phyloP scores from a whole-genome alignment of 2,888 invertebrate species.

The Polylopha cassiicola region DNA sequence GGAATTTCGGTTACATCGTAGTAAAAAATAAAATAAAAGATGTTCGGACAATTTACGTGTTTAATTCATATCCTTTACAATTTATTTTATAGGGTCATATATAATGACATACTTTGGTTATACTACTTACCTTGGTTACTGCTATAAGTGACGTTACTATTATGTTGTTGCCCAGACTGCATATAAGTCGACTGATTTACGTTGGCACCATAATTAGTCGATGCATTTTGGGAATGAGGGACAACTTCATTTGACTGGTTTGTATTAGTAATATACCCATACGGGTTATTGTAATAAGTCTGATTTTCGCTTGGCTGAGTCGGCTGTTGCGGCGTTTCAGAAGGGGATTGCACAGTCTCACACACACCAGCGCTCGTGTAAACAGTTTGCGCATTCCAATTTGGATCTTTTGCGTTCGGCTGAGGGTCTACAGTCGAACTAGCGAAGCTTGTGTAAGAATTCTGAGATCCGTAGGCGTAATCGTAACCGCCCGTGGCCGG shows the following conservation, averaged over 20 bases:
- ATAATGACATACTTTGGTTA: slow-evolving; percentile 6
- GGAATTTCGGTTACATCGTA: too few relatives aligned
- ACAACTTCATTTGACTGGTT: slow-evolving; percentile 45
- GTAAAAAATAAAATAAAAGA: slow-evolving; percentile 23
- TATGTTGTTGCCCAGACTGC: slow-evolving; percentile 50
- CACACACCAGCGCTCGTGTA: slow-evolving; percentile 71
- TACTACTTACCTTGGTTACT: slow-evolving; percentile 63
- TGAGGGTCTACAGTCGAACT: slow-evolving; percentile 40
- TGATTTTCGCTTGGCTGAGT: slow-evolving; percentile 38
- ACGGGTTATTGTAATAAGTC: slow-evolving; percentile 67
- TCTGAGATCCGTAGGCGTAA: slow-evolving; percentile 80
- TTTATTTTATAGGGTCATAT: slow-evolving; percentile 13
- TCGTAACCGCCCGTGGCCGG: slow-evolving; percentile 74
- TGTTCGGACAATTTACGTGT: slow-evolving; percentile 6
- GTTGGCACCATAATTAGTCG: slow-evolving; percentile 53
- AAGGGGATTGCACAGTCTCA: slow-evolving; percentile 68
- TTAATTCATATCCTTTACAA: slow-evolving; percentile 7
- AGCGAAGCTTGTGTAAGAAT: slow-evolving; percentile 43
- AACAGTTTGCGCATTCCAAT: slow-evolving; percentile 47
- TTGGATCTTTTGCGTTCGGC: slow-evolving; percentile 38
- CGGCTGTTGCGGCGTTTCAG: slow-evolving; percentile 46
- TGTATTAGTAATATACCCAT: slow-evolving; percentile 62
- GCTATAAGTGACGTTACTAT: slow-evolving; percentile 52
- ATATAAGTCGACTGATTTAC: slow-evolving; percentile 61
- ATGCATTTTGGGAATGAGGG: slow-evolving; percentile 35